phyloP scores from a whole-genome alignment of 1,140 invertebrate genomes.

The Apis florea region DNA sequence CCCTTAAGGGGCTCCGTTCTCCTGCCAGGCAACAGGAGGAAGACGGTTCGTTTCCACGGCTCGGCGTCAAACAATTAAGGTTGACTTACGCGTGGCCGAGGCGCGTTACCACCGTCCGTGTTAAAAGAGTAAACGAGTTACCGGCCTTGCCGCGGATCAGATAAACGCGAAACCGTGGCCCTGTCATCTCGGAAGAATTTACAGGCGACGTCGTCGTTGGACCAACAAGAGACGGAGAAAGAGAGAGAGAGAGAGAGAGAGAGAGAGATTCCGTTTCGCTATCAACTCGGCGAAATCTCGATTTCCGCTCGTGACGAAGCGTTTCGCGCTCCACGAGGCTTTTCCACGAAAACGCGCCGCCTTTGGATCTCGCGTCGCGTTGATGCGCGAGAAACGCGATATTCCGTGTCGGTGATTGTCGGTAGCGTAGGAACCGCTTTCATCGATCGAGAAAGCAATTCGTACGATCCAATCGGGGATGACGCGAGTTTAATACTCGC shows the following conservation, averaged over 20 bases:
- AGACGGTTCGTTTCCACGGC: conserved; percentile 2
- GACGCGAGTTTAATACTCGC: no score
- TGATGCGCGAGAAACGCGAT: not conserved
- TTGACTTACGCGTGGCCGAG: conserved; percentile 66
- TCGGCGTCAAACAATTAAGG: conserved; percentile 74
- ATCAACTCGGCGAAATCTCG: conserved; percentile 49
- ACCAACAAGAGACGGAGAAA: no score
- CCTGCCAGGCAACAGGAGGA: not conserved
- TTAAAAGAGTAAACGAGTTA: conserved; percentile 67
- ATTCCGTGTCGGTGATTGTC: not conserved
- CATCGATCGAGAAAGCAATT: not conserved
- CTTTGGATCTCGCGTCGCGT: no score
- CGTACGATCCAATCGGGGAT: no score
- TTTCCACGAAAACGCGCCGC: conserved; percentile 52
- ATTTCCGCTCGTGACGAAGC: conserved; percentile 26
- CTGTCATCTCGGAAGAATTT: conserved; percentile 77
- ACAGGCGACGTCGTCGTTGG: conserved; percentile 61
- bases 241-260: no score
- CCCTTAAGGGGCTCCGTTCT: conserved; percentile 12
- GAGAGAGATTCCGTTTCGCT: not conserved
- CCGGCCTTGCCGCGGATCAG: conserved; percentile 66
- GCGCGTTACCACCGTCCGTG: conserved; percentile 14
- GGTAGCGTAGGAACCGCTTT: no score
- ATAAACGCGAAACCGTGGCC: conserved; percentile 61
- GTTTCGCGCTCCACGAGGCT: conserved; percentile 25